Evolutionary conservation across 2,113 vertebrate species (phyloP), one percentile per base, ranked within the genome.

Genomic region (Lepisosteus oculatus): DNA sequence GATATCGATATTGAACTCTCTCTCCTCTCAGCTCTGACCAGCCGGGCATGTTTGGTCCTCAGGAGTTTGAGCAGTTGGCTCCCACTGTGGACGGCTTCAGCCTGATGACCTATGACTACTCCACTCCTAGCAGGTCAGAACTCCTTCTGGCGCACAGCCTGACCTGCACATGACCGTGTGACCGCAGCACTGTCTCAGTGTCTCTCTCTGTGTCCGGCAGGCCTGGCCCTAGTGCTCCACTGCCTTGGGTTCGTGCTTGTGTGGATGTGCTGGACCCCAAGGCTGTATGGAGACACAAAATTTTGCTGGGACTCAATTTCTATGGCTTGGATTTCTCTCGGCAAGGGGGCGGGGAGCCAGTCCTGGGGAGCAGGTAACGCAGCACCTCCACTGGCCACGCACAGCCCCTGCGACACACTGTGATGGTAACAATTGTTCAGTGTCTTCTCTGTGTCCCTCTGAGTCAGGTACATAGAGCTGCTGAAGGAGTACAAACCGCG

Each of bases 91-190:
- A 99, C 6, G 87, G 91, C 72, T 97, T 99, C 88, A 99, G 97
- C 80, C 93, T 99, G 70, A 99, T 99, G 97, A 99, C 97, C 0
- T 99, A 99, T 0, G 97, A 99, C 87, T 99, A 94, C 79, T 95
- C 96, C 15, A 81, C 85, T 0, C 91, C 92, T 0, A 85, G 92
- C 43, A 90, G 93, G 97, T 98, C 86, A 94, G 93, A 8, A 14
- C 17, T 45, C 57, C 59, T 70, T 8, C 15, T 43, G 56, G 9
- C 15, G 8, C 15, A 67, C 44, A 44, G 12, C 55, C 64, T 56
- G 12, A 42, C 55, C 7, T 17, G 62, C 9, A 56, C 6, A 29
- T 61, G 55, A 51, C 72, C 13, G n/a, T 47, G 13, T 54, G 12
- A 69, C 55, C 29, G 2, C 12, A 8, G 17, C 12, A 55, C 6